Base-by-base conservation (phyloP, 2,888 invertebrate species). In the Pseudanteris insignis region DNA sequence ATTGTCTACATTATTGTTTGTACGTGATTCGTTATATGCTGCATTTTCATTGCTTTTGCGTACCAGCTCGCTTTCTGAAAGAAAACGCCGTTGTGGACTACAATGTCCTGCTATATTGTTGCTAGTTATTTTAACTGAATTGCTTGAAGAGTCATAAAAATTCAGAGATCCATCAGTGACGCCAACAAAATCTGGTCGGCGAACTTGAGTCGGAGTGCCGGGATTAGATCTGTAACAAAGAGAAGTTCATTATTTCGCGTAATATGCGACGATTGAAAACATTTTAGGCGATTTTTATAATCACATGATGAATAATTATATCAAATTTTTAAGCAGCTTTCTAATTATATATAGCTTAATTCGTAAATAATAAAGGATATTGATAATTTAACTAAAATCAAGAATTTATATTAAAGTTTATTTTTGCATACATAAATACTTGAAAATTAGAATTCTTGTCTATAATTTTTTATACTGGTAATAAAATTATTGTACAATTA, bases 201-300 rank as follows among this genome's bases (percentile, higher is more conserved):
- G 86, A 71, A 91, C 90, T 85, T 91, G 91, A 74, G 93, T 93
- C 74, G 94, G 94, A 75, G 93, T 93, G 79, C 92, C 92, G 73
- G 93, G 94, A 84, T 93, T 93, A 71, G 93, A 93, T 88, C 93
- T 93, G 87, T 15, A 77, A 63, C 50, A 58, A 44, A 54, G 34
- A 32, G 8, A 5, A 1, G 2, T 1, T 13, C 0, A 25, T 57
- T 40, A 50, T 28, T 11, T 8, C 2, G 0, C 21, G 10, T 38
- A 8, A 6, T 11, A 7, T 2, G 24, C 12, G n/a, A 2, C 7
- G n/a, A n/a, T n/a, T n/a, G n/a, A n/a, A n/a, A n/a, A n/a, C n/a
- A n/a, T n/a, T n/a, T n/a, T n/a, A n/a, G n/a, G n/a, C n/a, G n/a
- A n/a, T n/a, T n/a, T n/a, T n/a, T n/a, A n/a, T n/a, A n/a, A n/a